Evolutionary conservation across 2,113 vertebrate species (phyloP).

Genomic region (Pedionomus torquatus): DNA sequence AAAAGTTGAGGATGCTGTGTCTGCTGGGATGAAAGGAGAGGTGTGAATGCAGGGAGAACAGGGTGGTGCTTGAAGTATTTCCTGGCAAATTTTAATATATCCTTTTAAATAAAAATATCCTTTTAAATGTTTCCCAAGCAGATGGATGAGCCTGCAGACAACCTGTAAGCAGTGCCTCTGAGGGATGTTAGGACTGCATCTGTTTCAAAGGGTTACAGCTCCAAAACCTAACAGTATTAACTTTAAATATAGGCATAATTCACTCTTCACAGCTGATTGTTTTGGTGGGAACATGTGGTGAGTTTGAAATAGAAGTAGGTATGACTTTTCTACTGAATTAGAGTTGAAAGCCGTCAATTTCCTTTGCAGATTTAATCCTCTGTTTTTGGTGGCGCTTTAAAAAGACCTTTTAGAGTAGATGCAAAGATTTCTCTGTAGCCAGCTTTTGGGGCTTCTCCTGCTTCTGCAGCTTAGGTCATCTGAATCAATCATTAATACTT

Average conservation of each 20-base stretch:
- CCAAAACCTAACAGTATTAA: not conserved
- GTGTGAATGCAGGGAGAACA: not conserved
- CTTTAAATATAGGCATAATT: not conserved
- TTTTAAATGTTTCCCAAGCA: not conserved
- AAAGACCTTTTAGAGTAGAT: not conserved
- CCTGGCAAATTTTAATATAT: not conserved
- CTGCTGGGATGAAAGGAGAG: not conserved
- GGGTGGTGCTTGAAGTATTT: not conserved
- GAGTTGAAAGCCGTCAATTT: not conserved
- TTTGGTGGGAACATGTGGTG: not conserved
- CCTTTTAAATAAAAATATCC: too few species aligned
- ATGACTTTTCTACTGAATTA: not conserved
- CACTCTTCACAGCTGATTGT: not conserved
- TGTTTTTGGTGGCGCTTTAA: not conserved
- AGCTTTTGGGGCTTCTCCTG: not conserved
- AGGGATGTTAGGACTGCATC: not conserved
- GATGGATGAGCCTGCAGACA: not conserved
- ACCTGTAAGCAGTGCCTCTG: not conserved
- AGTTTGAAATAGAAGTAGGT: conserved; percentile 11
- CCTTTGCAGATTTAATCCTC: not conserved
- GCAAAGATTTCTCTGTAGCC: not conserved
- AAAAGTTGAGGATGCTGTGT: not conserved
- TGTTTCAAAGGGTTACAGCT: not conserved
- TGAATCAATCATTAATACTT: not conserved
- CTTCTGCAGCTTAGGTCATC: not conserved